These are phyloP conservation scores for Acleris literana DNA, from an alignment of 2,888 invertebrate species.

Conservation along the genomic window DNA sequence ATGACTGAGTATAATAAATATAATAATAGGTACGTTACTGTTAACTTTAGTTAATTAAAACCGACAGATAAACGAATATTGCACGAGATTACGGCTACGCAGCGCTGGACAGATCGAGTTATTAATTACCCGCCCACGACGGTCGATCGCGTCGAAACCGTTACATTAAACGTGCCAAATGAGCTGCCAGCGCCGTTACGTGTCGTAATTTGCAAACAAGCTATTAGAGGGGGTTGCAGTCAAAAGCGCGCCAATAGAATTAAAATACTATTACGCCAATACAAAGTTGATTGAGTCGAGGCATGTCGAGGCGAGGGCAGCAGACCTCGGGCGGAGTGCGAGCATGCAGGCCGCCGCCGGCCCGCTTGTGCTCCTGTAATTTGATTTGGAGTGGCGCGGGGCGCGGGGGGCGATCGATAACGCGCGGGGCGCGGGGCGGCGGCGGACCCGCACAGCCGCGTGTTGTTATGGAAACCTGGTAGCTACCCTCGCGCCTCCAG, in stretches of 20 bases:
- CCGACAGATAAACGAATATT: neutral
- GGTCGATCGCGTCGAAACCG: conserved; percentile 41
- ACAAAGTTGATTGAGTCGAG: conserved; percentile 75
- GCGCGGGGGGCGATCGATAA: conserved; percentile 60
- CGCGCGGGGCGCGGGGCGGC: conserved; percentile 42
- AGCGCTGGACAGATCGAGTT: conserved; percentile 35
- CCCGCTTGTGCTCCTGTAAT: conserved; percentile 72
- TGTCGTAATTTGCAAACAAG: conserved; percentile 73
- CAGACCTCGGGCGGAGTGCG: conserved; percentile 29
- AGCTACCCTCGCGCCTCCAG: conserved; percentile 78
- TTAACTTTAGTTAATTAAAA: neutral
- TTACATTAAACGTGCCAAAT: conserved; percentile 50
- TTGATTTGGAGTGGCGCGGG: conserved; percentile 79
- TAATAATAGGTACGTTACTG: neutral
- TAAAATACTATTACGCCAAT: conserved; percentile 81
- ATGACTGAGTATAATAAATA: neutral
- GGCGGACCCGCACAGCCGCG: conserved; percentile 62
- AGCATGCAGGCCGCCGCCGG: conserved; percentile 42
- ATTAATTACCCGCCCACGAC: conserved; percentile 46
- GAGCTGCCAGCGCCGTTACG: conserved; percentile 52
- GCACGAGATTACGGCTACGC: conserved; percentile 20
- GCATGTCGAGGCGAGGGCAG: conserved; percentile 36
- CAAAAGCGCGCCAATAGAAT: conserved; percentile 79
- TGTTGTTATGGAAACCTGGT: conserved; percentile 80
- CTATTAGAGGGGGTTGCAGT: conserved; percentile 65